Conservation (phyloP, 1,140 invertebrate genomes). For the Drosophila trapezifrons region DNA sequence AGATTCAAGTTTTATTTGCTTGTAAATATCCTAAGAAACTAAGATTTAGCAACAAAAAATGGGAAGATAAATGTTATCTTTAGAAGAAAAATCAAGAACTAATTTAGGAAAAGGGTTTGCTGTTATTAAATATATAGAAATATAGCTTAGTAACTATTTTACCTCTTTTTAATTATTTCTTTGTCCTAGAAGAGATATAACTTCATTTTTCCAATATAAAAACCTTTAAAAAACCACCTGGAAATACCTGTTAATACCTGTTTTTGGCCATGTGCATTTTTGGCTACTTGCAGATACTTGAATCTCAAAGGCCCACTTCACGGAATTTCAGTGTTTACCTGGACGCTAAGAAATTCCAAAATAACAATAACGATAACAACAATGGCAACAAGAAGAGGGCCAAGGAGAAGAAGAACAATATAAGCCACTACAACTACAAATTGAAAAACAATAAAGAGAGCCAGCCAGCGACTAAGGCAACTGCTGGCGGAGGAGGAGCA, state of each 20-base stretch:
- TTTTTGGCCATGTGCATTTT: constrained; percentile 1
- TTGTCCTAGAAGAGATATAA: not conserved
- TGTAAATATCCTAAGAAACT: not conserved
- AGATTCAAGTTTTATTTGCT: no score
- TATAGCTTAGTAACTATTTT: no score
- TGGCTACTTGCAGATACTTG: constrained; percentile 68
- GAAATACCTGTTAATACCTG: not conserved
- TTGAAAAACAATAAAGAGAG: constrained; percentile 68
- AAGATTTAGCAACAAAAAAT: no score
- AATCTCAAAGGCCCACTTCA: constrained; percentile 73
- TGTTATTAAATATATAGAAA: no score
- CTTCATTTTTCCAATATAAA: not conserved
- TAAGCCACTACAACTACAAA: constrained; percentile 67
- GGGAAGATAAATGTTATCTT: no score
- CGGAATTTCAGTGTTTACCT: constrained; percentile 71
- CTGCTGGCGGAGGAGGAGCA: constrained; percentile 3
- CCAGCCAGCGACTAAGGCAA: constrained; percentile 26
- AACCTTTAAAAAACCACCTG: not conserved
- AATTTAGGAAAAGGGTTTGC: no score
- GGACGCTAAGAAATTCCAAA: constrained; percentile 52
- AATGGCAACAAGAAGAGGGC: constrained; percentile 12
- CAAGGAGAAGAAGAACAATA: constrained; percentile 45
- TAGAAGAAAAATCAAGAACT: no score
- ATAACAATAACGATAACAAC: constrained; percentile 30
- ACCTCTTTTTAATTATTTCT: no score